A percentile compares a stretch with the other conserved stretches of the same genome.
Evolutionary conservation across 2,113 vertebrate species (phyloP).

Genomic region (Tachysurus vachellii): DNA sequence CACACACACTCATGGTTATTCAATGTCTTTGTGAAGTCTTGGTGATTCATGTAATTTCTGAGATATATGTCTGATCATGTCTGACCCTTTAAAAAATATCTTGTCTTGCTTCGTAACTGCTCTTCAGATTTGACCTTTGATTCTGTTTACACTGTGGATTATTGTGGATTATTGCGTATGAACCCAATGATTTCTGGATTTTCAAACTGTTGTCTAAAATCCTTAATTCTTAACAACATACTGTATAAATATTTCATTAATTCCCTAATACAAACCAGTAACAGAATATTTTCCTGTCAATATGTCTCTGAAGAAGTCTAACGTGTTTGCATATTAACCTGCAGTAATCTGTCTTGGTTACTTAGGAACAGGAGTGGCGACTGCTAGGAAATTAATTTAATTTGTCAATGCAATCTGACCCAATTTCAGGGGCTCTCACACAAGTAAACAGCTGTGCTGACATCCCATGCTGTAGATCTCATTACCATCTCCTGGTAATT

Average conservation of each 20-base stretch:
- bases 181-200: background rate
- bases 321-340: conserved; percentile 35
- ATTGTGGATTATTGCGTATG: background rate
- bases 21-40: background rate
- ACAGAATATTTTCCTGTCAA: background rate
- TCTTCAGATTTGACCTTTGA: background rate
- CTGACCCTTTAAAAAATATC: too few species aligned
- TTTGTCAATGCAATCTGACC: conserved; percentile 38
- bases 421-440: conserved; percentile 33
- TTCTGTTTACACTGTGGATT: background rate
- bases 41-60: background rate
- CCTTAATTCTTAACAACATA: background rate
- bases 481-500: conserved; percentile 39
- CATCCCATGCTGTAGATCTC: conserved; percentile 34
- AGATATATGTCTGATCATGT: background rate
- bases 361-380: background rate
- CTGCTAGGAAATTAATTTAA: conserved; percentile 24
- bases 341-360: conserved; percentile 3
- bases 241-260: background rate
- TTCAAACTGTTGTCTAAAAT: background rate
- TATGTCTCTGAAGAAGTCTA: background rate
- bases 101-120: background rate
- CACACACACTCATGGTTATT: background rate
- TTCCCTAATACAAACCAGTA: background rate
- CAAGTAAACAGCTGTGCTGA: conserved; percentile 25